Evolutionary conservation across 1,140 invertebrate species (phyloP).

Genomic region (Bombus haemorrhoidalis): DNA sequence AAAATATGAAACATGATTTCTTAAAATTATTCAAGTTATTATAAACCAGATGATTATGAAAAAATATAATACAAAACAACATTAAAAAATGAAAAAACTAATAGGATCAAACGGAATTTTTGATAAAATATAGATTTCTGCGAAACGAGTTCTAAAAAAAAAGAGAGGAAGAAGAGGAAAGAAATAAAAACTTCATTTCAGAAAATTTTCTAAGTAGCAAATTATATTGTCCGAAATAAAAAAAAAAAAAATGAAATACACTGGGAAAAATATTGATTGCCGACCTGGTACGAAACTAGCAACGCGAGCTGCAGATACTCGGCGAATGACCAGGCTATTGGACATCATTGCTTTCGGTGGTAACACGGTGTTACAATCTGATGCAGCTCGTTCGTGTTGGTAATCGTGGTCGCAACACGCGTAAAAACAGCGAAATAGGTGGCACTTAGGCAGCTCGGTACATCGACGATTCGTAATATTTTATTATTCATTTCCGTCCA

Average conservation of each 20-base stretch:
- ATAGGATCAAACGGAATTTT: neutral
- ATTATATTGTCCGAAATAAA: neutral
- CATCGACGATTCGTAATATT: constrained; percentile 11
- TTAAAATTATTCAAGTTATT: neutral
- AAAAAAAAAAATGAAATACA: neutral
- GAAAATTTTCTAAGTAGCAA: neutral
- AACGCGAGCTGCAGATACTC: too few relatives aligned
- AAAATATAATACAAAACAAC: neutral
- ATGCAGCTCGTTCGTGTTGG: neutral
- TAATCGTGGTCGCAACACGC: neutral
- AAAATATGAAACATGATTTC: neutral
- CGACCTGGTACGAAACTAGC: neutral
- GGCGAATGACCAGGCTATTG: neutral
- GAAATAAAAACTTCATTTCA: neutral
- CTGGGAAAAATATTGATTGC: neutral
- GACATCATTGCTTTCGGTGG: neutral
- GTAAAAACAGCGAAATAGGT: constrained; percentile 2
- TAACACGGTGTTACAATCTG: neutral
- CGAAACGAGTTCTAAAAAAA: neutral
- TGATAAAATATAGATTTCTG: neutral
- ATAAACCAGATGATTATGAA: neutral
- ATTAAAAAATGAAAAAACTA: neutral
- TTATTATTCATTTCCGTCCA: constrained; percentile 30
- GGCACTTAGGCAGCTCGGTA: neutral
- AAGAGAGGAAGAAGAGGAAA: neutral